Base-by-base conservation (phyloP, 1,140 invertebrate genomes). In the Trichomalopsis sarcophagae region DNA sequence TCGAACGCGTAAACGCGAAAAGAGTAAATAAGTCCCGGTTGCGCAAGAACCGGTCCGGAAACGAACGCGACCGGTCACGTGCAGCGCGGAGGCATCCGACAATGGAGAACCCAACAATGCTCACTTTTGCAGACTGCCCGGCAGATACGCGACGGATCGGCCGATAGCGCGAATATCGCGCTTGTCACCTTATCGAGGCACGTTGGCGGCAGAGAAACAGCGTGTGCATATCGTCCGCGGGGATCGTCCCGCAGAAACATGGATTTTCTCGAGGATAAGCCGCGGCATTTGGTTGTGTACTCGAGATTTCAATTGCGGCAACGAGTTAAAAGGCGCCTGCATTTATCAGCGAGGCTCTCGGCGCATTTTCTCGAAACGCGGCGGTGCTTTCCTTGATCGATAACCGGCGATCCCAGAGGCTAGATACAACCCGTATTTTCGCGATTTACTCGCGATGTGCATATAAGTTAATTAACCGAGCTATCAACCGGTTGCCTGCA, bases 171-270 rank as follows among this genome's bases (percentile, higher is more conserved):
- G 55, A 62, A n/a, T 62, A 62, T 62, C 55, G n/a, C 21, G 55
- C 21, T 84, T 87, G 84, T 82, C 87, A 80, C 86, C 86, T 88
- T 82, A 84, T 84, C 88, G 87, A 87, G 78, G 55, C 40, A 62
- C 84, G 88, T 83, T 84, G 84, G 87, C 86, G 84, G 17, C n/a
- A 7, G 68, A 27, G 68, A 71, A 11, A 30, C 14, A 30, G 68
- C 23, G 2, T 3, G 50, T 17, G 23, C 82, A 66, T 81, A 78
- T 78, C 21, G 11, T 23, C 75, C 2, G n/a, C 4, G 55, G 9
- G 30, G 68, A 71, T 71, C 30, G 7, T 4, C 27, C 17, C 68
- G 9, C 1, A n/a, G 68, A 23, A 40, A 21, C 73, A 21, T 33
- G 30, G 7, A 40, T 75, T 75, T 40, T 17, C 14, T 55, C 74